These are phyloP conservation scores for Dichetophora obliterata DNA, from an alignment of 2,888 invertebrate species.

Conservation along the genomic window DNA sequence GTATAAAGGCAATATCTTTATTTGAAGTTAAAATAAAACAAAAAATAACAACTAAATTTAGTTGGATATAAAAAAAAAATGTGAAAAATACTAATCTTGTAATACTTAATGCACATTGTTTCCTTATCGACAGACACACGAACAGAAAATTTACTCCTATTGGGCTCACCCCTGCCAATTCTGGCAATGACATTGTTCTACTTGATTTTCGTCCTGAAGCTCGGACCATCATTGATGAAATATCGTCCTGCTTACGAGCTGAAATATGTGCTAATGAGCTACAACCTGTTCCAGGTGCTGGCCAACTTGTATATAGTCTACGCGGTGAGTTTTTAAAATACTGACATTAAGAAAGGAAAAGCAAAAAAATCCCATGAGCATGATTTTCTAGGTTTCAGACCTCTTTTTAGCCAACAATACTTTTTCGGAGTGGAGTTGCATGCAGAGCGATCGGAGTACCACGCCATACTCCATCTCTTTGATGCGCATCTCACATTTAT, in stretches of 20 bases:
- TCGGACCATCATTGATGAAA: conserved; percentile 80
- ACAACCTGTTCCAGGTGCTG: conserved; percentile 77
- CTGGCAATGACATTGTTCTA: conserved; percentile 74
- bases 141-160: conserved; percentile 77
- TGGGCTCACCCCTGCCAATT: conserved; percentile 76
- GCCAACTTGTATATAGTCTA: conserved; percentile 67
- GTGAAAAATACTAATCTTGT: no score
- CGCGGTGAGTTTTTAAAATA: conserved; percentile 30
- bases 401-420: neutral
- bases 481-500: conserved; percentile 71
- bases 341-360: neutral
- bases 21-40: no score
- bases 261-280: conserved; percentile 74
- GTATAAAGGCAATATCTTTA: no score
- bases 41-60: no score
- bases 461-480: neutral
- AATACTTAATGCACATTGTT: neutral
- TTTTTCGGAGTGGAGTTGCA: conserved; percentile 26
- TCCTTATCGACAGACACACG: conserved; percentile 53
- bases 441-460: neutral
- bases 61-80: no score
- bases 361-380: neutral
- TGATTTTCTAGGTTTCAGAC: neutral
- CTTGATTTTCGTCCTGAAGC: conserved; percentile 76
- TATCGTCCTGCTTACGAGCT: conserved; percentile 75